Base-by-base conservation (phyloP, 2,797 vertebrate genomes). In the Yasuhikotakia modesta region DNA sequence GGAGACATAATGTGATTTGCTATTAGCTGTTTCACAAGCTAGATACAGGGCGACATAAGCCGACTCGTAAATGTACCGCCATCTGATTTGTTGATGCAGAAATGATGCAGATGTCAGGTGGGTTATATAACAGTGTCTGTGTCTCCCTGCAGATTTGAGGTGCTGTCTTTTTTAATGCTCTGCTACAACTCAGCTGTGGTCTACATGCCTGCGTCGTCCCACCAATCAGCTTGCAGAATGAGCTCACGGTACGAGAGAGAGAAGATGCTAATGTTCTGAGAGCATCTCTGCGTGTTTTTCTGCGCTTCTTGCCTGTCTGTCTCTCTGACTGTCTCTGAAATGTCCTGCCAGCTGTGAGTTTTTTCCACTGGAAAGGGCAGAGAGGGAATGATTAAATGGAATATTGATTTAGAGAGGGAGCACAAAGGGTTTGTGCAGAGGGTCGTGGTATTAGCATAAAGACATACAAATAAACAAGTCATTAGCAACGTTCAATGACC, bases 101-200 rank as follows among this genome's bases (percentile, higher is more conserved):
- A 50, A 72, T 30, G 32, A 66, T 72, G 61, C 55, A 66, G 68
- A 79, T 58, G 48, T 55, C 69, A 66, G 45, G n/a, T 24, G 17
- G 39, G 43, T 60, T 60, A 1, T 60, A 19, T 52, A 35, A 60
- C 30, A 30, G 21, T 63, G 30, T 79, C 55, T 80, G 13, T 55
- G 32, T 65, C 16, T 52, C 45, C 7, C 73, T 89, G 32, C 88
- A 99, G 98, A 90, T 99, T 99, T 90, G 96, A 99, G 87, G 96
- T 99, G 85, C 90, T 99, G 85, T 96, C 96, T 87, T 99, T 99
- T 91, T 96, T 99, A 76, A 96, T 99, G 97, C 90, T 99, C 68
- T 99, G 96, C 88, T 99, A 99, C 91, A 99, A 99, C 93, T 97
- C 97, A 73, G 95, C 96, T 68, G 96, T 99, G 88, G 96, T 98